Base-by-base conservation (phyloP, 2,113 vertebrate species). In the Pygathrix nemaeus region DNA sequence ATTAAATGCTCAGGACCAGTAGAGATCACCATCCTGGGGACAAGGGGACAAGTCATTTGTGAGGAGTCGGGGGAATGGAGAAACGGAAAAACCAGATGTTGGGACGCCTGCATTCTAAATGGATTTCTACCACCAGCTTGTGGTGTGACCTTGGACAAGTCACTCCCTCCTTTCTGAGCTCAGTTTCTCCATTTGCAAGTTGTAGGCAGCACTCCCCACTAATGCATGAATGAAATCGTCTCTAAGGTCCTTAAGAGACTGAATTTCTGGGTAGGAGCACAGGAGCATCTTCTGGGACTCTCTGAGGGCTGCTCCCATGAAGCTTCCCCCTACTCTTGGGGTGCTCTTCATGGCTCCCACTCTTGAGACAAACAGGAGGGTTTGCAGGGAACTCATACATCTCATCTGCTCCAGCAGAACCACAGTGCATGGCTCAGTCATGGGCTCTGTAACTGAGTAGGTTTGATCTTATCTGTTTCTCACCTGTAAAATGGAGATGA, bases 1-100 rank as follows among this genome's bases (percentile, higher is more conserved):
- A 1, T 0, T 4, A 35, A 20, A 43, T 18, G 12, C 45, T 12
- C 16, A 12, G 59, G 35, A 35, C 10, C 1, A 0, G 32, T 2
- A 64, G 55, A 73, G 38, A 32, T 5, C 50, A 45, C 52, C 48
- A 0, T 40, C 30, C 0, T 0, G 13, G 23, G 64, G 87, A 32
- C 32, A 14, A 27, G n/a, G 75, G 45, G 48, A 32, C 43, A 38
- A 35, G 59, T 40, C 87, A 2, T 55, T 5, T 72, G 73, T 72
- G 40, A 83, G 61, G 27, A 61, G 52, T 14, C 16, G 66, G 8
- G 21, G 79, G 73, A 25, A 50, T 11, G 11, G 64, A 88, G 85
- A 61, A 80, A 48, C 43, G 25, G 35, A 55, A 40, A 30, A 32
- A 27, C 55, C 43, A 45, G 27, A 52, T 43, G 21, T 30, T 32